Evolutionary conservation across 2,797 vertebrate species (phyloP).

Genomic region (Melanogrammus aeglefinus): DNA sequence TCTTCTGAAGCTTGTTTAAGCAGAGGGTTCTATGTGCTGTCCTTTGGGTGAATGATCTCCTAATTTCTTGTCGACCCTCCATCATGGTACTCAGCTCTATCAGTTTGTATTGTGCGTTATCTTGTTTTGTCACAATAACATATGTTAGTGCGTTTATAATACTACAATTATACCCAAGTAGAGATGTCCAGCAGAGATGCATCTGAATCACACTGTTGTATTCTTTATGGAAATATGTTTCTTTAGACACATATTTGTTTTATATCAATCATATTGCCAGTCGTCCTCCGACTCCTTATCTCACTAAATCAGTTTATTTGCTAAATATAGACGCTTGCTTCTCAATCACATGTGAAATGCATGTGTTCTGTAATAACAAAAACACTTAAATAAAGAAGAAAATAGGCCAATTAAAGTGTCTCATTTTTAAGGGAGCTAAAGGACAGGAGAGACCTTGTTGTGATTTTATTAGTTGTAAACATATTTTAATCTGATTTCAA

Average conservation of each 20-base stretch:
- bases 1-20: too few species aligned
- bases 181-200: too few species aligned
- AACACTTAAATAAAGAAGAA: background rate
- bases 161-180: too few species aligned
- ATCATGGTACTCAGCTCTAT: too few species aligned
- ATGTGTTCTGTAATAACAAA: background rate
- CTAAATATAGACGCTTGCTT: background rate
- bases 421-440: background rate
- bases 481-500: background rate
- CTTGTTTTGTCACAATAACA: too few species aligned
- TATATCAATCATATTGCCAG: background rate
- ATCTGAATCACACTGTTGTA: too few species aligned
- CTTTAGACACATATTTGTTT: background rate
- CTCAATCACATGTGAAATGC: background rate
- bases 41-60: too few species aligned
- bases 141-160: too few species aligned
- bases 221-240: too few species aligned
- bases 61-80: too few species aligned
- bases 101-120: too few species aligned
- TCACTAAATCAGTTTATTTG: background rate
- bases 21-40: too few species aligned
- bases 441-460: background rate
- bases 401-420: background rate
- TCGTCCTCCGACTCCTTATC: background rate
- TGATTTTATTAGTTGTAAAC: background rate